A percentile compares a stretch with the other conserved stretches of the same genome.
Evolutionary conservation across 2,113 vertebrate species (phyloP).

Genomic region (Rhombomys opimus): DNA sequence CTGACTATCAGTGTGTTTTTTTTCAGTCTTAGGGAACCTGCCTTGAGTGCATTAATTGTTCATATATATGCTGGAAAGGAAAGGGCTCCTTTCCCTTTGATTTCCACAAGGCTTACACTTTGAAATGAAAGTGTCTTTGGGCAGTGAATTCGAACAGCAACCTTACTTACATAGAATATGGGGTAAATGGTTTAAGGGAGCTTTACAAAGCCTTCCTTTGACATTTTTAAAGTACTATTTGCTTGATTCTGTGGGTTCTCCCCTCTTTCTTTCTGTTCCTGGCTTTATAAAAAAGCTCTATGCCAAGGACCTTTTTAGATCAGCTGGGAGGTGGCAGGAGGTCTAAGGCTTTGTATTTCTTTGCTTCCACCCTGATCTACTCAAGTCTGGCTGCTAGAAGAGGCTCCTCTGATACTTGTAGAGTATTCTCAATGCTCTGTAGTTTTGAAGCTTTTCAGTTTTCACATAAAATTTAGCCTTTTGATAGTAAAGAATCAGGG

Average conservation of each 20-base stretch:
- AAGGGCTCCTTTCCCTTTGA: conserved; percentile 24
- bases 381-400: conserved; percentile 35
- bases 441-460: neutral
- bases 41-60: conserved; percentile 14
- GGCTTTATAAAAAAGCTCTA: neutral
- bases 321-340: neutral
- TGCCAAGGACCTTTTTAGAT: neutral
- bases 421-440: neutral
- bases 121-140: conserved; percentile 45
- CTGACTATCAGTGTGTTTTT: neutral
- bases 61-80: conserved; percentile 35
- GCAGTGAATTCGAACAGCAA: conserved; percentile 3
- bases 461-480: conserved; percentile 30
- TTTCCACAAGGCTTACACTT: conserved; percentile 25
- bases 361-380: conserved; percentile 1
- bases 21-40: neutral
- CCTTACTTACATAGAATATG: conserved; percentile 2
- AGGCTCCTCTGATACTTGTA: conserved; percentile 32
- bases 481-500: conserved; percentile 20
- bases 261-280: neutral
- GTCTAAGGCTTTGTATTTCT: neutral
- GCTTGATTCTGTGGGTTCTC: neutral
- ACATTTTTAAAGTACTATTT: conserved; percentile 42
- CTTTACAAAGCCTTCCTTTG: conserved; percentile 7
- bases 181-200: neutral